These are phyloP conservation scores for Mycetomoellerius zeteki DNA, from an alignment of 1,140 invertebrate genomes.

Conservation along the genomic window DNA sequence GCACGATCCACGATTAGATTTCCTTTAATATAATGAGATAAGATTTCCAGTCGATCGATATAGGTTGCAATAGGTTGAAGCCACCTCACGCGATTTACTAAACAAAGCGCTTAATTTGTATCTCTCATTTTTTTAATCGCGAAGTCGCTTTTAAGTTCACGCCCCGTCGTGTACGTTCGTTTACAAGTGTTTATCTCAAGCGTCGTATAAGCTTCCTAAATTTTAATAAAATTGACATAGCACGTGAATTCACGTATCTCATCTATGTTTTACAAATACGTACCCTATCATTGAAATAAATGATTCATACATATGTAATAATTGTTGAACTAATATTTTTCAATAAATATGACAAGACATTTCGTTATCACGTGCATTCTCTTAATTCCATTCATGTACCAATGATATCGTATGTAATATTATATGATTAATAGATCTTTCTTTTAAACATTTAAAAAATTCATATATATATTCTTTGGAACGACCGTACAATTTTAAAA, in stretches of 20 bases:
- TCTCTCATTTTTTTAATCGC: neutral
- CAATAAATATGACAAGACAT: neutral
- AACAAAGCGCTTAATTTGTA: conserved; percentile 21
- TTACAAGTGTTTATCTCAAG: neutral
- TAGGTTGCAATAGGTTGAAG: neutral
- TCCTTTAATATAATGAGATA: conserved; percentile 56
- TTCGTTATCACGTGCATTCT: neutral
- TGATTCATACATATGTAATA: neutral
- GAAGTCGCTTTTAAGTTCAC: neutral
- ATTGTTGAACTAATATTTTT: neutral
- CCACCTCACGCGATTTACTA: conserved; percentile 14
- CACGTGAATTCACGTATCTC: neutral
- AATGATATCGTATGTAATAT: neutral
- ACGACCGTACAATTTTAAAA: too few species aligned
- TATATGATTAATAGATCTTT: neutral
- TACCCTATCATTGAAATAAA: neutral
- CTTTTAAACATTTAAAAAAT: neutral
- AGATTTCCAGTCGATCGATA: conserved; percentile 44
- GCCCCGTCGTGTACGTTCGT: neutral
- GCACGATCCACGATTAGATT: conserved; percentile 53
- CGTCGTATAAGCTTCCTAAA: neutral
- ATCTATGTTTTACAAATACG: neutral
- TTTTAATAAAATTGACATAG: neutral
- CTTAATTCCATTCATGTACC: neutral
- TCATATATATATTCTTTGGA: too few species aligned